Percentiles rank a stretch among this genome's conserved stretches.
Conservation (phyloP, 2,797 vertebrate species). For the Crocodylus rhombifer region DNA sequence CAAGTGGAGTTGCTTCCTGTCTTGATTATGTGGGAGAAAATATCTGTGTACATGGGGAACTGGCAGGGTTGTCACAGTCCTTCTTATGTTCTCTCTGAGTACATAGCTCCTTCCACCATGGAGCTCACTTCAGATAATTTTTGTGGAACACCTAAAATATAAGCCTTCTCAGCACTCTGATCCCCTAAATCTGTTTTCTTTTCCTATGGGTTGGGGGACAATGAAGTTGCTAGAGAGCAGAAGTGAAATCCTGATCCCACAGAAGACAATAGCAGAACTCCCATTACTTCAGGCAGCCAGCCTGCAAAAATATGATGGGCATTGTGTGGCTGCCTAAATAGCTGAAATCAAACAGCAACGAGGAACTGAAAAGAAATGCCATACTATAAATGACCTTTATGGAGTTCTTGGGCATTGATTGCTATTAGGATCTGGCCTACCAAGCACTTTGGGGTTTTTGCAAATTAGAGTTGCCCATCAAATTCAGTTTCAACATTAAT, state of each 20-base stretch:
- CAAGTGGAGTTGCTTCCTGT: not conserved
- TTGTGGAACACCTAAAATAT: not conserved
- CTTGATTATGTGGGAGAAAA: not conserved
- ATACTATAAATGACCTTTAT: not conserved
- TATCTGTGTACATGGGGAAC: not conserved
- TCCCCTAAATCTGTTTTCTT: not conserved
- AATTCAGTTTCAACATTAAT: not conserved
- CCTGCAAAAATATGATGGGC: not conserved
- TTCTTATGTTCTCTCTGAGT: not conserved
- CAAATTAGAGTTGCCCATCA: not conserved
- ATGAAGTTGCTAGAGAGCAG: not conserved
- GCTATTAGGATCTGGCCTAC: not conserved
- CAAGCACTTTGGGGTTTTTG: not conserved
- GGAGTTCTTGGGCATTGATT: not conserved
- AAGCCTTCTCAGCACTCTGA: not conserved
- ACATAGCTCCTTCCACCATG: not conserved
- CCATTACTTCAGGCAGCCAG: not conserved
- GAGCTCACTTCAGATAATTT: not conserved
- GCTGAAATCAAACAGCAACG: not conserved
- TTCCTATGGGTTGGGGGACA: not conserved
- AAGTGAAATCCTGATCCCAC: not conserved
- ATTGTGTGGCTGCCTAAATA: not conserved
- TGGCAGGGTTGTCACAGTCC: not conserved
- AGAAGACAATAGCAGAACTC: not conserved
- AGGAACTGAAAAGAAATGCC: not conserved